phyloP scores from a whole-genome alignment of 2,888 invertebrate genomes.

The Pterobdella sp. region DNA sequence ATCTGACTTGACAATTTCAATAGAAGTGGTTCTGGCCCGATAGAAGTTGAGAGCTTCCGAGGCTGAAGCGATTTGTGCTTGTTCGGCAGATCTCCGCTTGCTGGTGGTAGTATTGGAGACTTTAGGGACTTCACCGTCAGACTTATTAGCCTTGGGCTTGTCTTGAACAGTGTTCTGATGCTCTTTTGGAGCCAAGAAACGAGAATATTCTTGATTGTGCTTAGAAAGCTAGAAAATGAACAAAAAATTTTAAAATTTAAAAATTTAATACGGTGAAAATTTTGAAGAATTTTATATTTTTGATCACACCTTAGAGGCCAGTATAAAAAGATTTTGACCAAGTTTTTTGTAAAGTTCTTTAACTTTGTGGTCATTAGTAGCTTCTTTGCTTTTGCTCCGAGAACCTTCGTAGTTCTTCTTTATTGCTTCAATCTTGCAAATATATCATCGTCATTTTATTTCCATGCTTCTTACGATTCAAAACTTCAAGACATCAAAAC shows the following conservation, averaged over 20 bases:
- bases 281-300: too few species aligned
- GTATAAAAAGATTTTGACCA: conserved; percentile 17
- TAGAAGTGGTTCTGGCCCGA: conserved; percentile 93
- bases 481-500: too few species aligned
- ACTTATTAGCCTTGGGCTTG: too few species aligned
- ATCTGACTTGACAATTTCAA: conserved; percentile 93
- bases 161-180: background rate
- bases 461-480: too few species aligned
- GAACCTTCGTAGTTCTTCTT: background rate
- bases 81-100: conserved; percentile 44
- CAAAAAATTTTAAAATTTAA: too few species aligned
- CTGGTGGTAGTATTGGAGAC: too few species aligned
- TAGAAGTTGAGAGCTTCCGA: conserved; percentile 85
- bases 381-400: background rate
- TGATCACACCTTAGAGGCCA: conserved; percentile 8
- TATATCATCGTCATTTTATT: too few species aligned
- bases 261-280: too few species aligned
- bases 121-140: too few species aligned
- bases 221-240: background rate
- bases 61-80: conserved; percentile 36
- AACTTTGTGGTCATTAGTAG: background rate
- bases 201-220: too few species aligned
- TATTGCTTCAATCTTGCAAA: background rate
- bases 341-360: conserved; percentile 5
- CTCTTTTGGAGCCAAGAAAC: background rate